Percentiles rank a stretch among this genome's conserved stretches.
Evolutionary conservation across 2,113 vertebrate genomes (phyloP).

Genomic region (Narcine bancroftii): DNA sequence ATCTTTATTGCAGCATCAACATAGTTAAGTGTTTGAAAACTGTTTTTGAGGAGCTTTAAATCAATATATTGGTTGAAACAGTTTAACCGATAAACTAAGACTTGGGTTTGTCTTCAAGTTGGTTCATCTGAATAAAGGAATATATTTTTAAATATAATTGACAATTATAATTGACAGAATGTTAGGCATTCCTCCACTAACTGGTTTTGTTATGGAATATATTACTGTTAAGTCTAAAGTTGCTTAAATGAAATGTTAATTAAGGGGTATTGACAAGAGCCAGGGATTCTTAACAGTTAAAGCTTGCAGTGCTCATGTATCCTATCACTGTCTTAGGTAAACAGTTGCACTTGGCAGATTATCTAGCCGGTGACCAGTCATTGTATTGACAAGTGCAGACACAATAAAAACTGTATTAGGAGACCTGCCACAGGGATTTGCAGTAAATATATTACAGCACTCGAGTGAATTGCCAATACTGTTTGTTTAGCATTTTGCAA

Average conservation of each 20-base stretch:
- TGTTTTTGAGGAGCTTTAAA: not conserved
- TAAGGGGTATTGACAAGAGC: not conserved
- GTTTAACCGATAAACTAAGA: not conserved
- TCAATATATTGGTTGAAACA: not conserved
- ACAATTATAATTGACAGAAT: not conserved
- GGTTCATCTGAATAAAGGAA: not conserved
- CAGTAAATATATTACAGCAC: slow-evolving; percentile 68
- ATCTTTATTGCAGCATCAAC: not conserved
- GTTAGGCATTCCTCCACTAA: not conserved
- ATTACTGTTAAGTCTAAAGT: slow-evolving; percentile 19
- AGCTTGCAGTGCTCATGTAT: slow-evolving; percentile 39
- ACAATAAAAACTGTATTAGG: slow-evolving; percentile 59
- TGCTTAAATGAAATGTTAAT: slow-evolving; percentile 28
- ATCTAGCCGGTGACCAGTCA: slow-evolving; percentile 54
- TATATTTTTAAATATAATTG: not conserved
- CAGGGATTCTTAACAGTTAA: not conserved
- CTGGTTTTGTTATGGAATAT: not conserved
- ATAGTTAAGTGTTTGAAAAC: not conserved
- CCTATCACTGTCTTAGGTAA: slow-evolving; percentile 53
- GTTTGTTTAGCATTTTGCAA: slow-evolving; percentile 75
- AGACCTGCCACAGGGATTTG: slow-evolving; percentile 57
- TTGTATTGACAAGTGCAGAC: slow-evolving; percentile 55
- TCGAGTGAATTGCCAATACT: slow-evolving; percentile 71
- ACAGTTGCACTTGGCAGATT: slow-evolving; percentile 48
- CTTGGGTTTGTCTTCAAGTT: not conserved